Conservation (phyloP, 2,113 vertebrate species). For the Pedionomus torquatus region DNA sequence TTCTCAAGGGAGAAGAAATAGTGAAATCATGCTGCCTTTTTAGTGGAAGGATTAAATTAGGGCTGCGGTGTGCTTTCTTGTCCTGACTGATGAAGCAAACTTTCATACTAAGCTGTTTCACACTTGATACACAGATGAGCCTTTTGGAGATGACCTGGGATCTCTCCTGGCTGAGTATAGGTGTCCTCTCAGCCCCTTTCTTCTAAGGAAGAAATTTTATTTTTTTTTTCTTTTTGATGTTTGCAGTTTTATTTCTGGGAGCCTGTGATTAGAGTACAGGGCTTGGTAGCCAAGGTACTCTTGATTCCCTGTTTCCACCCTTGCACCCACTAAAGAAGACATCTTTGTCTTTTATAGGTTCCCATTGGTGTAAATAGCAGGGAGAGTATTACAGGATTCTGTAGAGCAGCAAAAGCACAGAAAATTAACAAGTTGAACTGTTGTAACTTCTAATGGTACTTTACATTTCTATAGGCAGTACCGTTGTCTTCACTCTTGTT, state of each 20-base stretch:
- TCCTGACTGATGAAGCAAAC: constrained; percentile 44
- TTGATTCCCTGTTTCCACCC: background rate
- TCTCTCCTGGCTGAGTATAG: background rate
- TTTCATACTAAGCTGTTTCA: constrained; percentile 20
- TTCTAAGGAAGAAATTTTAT: background rate
- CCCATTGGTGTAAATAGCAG: background rate
- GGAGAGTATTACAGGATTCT: background rate
- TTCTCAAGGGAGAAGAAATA: constrained; percentile 55
- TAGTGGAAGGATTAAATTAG: constrained; percentile 52
- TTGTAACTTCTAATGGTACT: background rate
- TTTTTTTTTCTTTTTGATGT: background rate
- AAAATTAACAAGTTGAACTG: background rate
- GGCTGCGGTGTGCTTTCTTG: constrained; percentile 40
- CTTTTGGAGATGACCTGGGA: background rate
- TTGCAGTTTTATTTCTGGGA: background rate
- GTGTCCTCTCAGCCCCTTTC: background rate
- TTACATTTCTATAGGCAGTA: background rate
- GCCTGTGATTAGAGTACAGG: background rate
- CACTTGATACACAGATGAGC: background rate
- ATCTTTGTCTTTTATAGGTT: background rate
- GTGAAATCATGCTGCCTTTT: constrained; percentile 62
- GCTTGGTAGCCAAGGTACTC: background rate
- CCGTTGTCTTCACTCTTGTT: background rate
- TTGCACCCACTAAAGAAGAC: background rate
- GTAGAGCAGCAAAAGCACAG: background rate